Evolutionary conservation across 2,113 vertebrate species (phyloP).

Genomic region (Chaetodon trifascialis): DNA sequence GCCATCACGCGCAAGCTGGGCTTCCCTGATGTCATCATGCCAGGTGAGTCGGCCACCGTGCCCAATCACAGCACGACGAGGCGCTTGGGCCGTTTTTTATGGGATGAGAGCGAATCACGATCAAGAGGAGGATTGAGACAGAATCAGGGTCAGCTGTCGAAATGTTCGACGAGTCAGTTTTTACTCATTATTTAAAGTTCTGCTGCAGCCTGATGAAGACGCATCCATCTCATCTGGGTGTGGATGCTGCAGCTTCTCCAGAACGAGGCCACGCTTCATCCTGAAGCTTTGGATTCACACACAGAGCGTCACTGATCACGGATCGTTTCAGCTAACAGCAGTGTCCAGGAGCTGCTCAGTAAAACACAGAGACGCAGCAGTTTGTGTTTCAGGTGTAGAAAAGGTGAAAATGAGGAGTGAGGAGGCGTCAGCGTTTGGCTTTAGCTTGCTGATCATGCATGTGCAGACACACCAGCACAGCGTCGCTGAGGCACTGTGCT

Average conservation of each 20-base stretch:
- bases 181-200: too few species aligned
- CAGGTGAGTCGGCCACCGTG: conserved; percentile 77
- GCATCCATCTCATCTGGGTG: too few species aligned
- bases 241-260: background rate
- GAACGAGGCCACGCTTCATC: background rate
- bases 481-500: too few species aligned
- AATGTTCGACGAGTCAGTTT: too few species aligned
- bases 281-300: background rate
- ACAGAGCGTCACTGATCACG: background rate
- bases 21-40: conserved; percentile 92
- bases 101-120: background rate
- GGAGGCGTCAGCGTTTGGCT: background rate
- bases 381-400: background rate
- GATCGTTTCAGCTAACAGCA: background rate
- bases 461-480: too few species aligned
- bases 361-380: background rate
- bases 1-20: conserved; percentile 89
- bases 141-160: too few species aligned
- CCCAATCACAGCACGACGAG: background rate
- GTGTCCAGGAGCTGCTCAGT: background rate
- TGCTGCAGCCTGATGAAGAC: background rate
- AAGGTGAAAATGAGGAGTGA: background rate
- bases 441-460: background rate
- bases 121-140: background rate
- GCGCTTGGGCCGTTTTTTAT: fast-evolving